phyloP scores from a whole-genome alignment of 2,113 vertebrate genomes.

The Stigmatopora argus region DNA sequence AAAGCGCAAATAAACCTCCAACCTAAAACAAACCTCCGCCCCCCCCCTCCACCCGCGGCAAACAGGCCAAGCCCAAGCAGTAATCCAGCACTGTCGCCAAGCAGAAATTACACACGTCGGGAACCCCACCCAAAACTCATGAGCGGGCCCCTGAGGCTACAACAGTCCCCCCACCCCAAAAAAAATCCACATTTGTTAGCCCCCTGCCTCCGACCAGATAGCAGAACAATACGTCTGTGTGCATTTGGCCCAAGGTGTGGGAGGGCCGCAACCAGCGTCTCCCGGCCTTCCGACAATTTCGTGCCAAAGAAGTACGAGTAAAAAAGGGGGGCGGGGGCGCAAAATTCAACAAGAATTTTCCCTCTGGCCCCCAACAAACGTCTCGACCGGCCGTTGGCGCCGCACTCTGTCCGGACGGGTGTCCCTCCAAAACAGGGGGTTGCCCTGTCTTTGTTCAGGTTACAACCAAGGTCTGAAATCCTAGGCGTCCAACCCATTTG shows the following conservation, averaged over 20 bases:
- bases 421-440: conserved; percentile 34
- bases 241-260: conserved; percentile 75
- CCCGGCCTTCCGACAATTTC: conserved; percentile 69
- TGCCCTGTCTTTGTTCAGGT: conserved; percentile 17
- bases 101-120: conserved; percentile 29
- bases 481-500: too few species aligned
- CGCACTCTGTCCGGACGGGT: conserved; percentile 47
- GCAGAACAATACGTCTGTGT: conserved; percentile 75
- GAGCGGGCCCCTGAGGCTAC: conserved; percentile 61
- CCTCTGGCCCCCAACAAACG: conserved; percentile 65
- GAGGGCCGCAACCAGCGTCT: conserved; percentile 64
- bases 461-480: conserved; percentile 28
- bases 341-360: conserved; percentile 56
- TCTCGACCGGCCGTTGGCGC: conserved; percentile 22
- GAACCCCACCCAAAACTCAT: conserved; percentile 33
- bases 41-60: conserved; percentile 30
- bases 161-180: conserved; percentile 11
- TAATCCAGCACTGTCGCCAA: conserved; percentile 37
- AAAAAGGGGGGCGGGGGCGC: conserved; percentile 20
- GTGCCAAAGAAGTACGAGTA: conserved; percentile 29
- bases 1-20: conserved; percentile 29
- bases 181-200: conserved; percentile 29
- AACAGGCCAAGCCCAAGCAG: conserved; percentile 32
- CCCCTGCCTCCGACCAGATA: conserved; percentile 58
- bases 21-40: conserved; percentile 43